A percentile compares a stretch with the other conserved stretches of the same genome.
These are phyloP conservation scores for Zelostemma sp. DNA, from an alignment of 1,140 invertebrate genomes.

Conservation along the genomic window DNA sequence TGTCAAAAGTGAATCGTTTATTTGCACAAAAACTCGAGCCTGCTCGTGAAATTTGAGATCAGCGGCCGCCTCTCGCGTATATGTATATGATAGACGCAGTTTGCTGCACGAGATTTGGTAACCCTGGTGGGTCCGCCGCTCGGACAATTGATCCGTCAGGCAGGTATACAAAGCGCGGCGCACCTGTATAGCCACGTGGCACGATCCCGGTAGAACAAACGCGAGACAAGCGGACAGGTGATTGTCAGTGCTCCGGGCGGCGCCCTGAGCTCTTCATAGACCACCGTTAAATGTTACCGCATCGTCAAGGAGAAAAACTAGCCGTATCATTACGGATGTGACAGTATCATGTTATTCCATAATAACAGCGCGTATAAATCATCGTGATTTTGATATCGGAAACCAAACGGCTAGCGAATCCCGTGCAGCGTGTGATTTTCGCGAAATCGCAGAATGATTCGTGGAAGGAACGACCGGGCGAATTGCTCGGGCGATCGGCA, in stretches of 20 bases:
- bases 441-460: background rate
- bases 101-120: slow-evolving; percentile 34
- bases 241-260: slow-evolving; percentile 63
- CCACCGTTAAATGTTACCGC: slow-evolving; percentile 24
- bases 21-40: slow-evolving; percentile 7
- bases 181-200: slow-evolving; percentile 50
- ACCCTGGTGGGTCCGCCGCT: slow-evolving; percentile 25
- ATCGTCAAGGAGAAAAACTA: slow-evolving; percentile 13
- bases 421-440: background rate
- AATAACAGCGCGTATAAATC: slow-evolving; percentile 1
- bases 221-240: slow-evolving; percentile 62
- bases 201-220: slow-evolving; percentile 38
- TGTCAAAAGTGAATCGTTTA: slow-evolving; percentile 8
- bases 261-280: slow-evolving; percentile 54
- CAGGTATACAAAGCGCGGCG: slow-evolving; percentile 40
- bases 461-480: background rate
- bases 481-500: slow-evolving; percentile 3
- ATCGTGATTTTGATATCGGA: background rate
- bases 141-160: slow-evolving; percentile 58
- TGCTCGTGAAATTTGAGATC: slow-evolving; percentile 30
- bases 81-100: slow-evolving; percentile 20
- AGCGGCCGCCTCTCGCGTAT: no score
- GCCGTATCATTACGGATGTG: slow-evolving; percentile 6
- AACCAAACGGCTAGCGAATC: no score
- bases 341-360: background rate